These are phyloP conservation scores for Ernsta delagoae DNA, from an alignment of 2,888 invertebrate species.

Conservation along the genomic window DNA sequence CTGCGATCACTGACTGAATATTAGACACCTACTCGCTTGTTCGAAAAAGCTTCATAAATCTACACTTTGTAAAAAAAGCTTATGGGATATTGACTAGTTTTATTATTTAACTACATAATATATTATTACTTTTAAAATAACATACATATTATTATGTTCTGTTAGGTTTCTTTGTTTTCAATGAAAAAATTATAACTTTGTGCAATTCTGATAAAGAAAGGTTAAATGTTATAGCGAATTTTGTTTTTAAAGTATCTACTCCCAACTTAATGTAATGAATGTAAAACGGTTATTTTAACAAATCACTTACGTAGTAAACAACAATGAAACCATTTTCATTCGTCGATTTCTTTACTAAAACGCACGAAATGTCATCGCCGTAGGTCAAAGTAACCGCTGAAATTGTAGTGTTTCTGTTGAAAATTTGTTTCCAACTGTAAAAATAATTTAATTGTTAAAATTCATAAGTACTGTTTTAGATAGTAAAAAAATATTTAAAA, in stretches of 20 bases:
- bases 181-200: too few species aligned
- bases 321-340: too few species aligned
- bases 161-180: too few species aligned
- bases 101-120: neutral
- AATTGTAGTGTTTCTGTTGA: neutral
- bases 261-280: too few species aligned
- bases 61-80: conserved; percentile 20
- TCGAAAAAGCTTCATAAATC: conserved; percentile 9
- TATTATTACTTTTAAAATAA: neutral
- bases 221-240: too few species aligned
- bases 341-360: too few species aligned
- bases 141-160: neutral
- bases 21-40: conserved; percentile 25
- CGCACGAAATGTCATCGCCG: too few species aligned
- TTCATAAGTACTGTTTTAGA: neutral
- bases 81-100: conserved; percentile 11
- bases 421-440: neutral
- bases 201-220: too few species aligned
- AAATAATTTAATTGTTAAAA: neutral
- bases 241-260: too few species aligned
- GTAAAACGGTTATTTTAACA: too few species aligned
- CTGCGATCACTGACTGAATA: conserved; percentile 30
- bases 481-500: neutral
- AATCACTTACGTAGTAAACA: too few species aligned
- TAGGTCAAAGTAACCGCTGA: neutral